Evolutionary conservation across 2,113 vertebrate species (phyloP).

Genomic region (Amia ocellicauda): DNA sequence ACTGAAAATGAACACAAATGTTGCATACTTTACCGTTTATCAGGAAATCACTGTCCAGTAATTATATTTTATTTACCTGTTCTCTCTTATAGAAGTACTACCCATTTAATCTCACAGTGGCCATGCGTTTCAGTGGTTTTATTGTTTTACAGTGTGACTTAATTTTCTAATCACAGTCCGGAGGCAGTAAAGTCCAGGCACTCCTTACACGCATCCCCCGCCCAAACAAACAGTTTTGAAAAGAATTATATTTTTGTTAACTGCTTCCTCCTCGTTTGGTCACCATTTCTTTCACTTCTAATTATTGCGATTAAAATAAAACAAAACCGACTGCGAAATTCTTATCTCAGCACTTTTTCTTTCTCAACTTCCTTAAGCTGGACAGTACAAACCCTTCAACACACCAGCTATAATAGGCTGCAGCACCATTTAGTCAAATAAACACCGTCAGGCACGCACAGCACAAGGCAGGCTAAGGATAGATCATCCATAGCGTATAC

Average conservation of each 20-base stretch:
- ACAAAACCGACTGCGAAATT: conserved; percentile 25
- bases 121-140: neutral
- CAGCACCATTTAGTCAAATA: conserved; percentile 27
- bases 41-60: no score
- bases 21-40: no score
- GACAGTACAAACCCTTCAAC: conserved; percentile 36
- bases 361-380: conserved; percentile 44
- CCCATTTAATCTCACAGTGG: no score
- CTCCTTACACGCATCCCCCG: neutral
- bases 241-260: conserved; percentile 5
- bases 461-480: conserved; percentile 17
- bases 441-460: conserved; percentile 24
- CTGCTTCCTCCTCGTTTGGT: neutral
- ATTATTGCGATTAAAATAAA: conserved; percentile 10
- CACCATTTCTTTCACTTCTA: neutral
- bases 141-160: neutral
- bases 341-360: conserved; percentile 39
- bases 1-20: no score
- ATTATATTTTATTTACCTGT: no score
- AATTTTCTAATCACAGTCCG: neutral
- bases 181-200: neutral
- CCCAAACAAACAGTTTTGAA: neutral
- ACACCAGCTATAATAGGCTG: conserved; percentile 34
- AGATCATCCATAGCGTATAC: conserved; percentile 31
- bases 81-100: no score